Base-by-base conservation (phyloP, 2,113 vertebrate species). In the Lanius ludovicianus region DNA sequence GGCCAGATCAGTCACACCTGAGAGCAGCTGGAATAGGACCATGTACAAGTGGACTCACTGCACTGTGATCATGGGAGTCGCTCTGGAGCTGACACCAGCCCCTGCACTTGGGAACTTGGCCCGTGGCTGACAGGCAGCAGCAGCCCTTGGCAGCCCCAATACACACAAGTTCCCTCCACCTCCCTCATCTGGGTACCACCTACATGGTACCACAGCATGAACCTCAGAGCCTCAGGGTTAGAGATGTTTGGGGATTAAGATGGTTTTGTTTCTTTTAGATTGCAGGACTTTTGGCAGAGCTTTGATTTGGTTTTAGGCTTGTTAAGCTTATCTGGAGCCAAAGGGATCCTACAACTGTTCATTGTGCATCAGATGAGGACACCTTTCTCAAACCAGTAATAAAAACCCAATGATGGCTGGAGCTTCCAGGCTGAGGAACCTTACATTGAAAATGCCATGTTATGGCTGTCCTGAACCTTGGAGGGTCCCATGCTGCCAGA, bases 61-160 rank as follows among this genome's bases (percentile, higher is more conserved):
- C 2, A 2, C 37, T 56, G 18, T 1, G 1, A 27, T 27, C 1
- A 0, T 0, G 0, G n/a, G 18, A 42, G 27, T 47, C 0, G 0
- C 44, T 74, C 28, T 8, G 12, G 13, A 57, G 62, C 27, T 9
- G 8, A 63, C 27, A 55, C 4, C 57, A 60, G 65, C 3, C 56
- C 47, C 30, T 12, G 37, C 6, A 15, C n/a, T 22, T 2, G 5
- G 55, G 46, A 87, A 23, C 18, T 8, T 20, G 20, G 59, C 49
- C n/a, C 15, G 1, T 28, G 20, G 59, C 53, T 62, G 33, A 27
- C 21, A 35, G 49, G 47, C 41, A 31, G 24, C 1, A 3, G 44
- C 28, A 50, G 50, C 2, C 0, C 28, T 41, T 0, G 0, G 20
- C 46, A 88, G 49, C 53, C 12, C 70, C 52, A 27, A 3, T 13